These are phyloP conservation scores for Mastomys coucha DNA, from an alignment of 2,113 vertebrate species.

Conservation along the genomic window DNA sequence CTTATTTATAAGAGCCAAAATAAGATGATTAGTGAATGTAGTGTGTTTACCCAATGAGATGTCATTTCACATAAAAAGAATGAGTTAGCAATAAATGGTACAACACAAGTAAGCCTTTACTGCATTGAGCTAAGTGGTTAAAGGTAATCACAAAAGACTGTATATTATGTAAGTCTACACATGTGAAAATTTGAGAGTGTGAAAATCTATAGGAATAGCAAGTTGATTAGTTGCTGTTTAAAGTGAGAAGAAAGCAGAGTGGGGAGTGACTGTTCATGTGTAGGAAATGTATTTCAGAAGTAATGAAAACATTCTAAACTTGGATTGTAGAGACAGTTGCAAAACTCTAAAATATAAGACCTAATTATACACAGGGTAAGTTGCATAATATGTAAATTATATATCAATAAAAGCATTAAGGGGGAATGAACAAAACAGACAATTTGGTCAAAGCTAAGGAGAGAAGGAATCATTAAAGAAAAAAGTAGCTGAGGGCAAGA, in stretches of 20 bases:
- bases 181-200: neutral
- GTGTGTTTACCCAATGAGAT: neutral
- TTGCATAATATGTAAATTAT: constrained; percentile 49
- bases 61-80: constrained; percentile 3
- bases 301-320: constrained; percentile 44
- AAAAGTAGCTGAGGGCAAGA: neutral
- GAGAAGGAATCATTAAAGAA: neutral
- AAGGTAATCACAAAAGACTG: neutral
- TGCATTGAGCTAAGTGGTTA: neutral
- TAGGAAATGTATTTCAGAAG: neutral
- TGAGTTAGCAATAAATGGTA: neutral
- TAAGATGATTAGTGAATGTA: neutral
- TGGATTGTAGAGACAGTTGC: neutral
- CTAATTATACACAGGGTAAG: neutral
- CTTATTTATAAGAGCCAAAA: neutral
- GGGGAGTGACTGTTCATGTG: neutral
- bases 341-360: neutral
- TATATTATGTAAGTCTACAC: neutral
- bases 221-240: neutral
- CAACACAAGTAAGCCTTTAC: neutral
- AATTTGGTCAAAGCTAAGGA: neutral
- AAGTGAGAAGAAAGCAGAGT: neutral
- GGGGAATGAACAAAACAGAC: constrained; percentile 26
- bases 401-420: constrained; percentile 16
- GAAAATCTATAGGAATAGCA: neutral